Percentiles rank a stretch among this genome's conserved stretches.
These are phyloP conservation scores for Marmota monax DNA, from an alignment of 2,113 vertebrate species.

Conservation along the genomic window DNA sequence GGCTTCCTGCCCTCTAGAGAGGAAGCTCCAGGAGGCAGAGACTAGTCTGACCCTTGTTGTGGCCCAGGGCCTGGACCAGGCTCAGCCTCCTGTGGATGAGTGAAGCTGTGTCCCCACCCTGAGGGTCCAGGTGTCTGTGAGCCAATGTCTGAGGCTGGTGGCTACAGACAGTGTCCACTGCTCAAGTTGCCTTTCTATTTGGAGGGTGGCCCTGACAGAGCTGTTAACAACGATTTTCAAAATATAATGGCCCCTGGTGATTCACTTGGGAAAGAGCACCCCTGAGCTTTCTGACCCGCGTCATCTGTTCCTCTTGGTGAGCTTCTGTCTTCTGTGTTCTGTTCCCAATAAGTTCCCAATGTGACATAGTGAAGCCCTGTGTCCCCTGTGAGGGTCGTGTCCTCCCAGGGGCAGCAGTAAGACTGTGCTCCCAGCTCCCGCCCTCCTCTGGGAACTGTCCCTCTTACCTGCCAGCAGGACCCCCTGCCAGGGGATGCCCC, in stretches of 20 bases:
- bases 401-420: background rate
- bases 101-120: no score
- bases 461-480: conserved; percentile 17
- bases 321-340: background rate
- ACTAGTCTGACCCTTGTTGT: no score
- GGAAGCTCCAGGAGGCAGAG: accelerated
- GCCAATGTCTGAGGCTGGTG: no score
- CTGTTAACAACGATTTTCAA: background rate
- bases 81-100: no score
- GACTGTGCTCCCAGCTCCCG: background rate
- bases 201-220: background rate
- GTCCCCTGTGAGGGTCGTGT: background rate
- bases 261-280: no score
- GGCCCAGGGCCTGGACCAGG: no score
- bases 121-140: accelerated
- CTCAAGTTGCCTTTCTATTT: accelerated
- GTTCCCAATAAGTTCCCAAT: background rate
- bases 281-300: no score
- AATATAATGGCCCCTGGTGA: background rate
- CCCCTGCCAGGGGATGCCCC: accelerated
- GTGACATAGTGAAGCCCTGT: background rate
- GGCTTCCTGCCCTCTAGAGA: background rate
- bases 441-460: accelerated
- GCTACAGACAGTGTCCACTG: no score
- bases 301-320: background rate